phyloP scores from a whole-genome alignment of 2,113 vertebrate species.

The Psettodes erumei region DNA sequence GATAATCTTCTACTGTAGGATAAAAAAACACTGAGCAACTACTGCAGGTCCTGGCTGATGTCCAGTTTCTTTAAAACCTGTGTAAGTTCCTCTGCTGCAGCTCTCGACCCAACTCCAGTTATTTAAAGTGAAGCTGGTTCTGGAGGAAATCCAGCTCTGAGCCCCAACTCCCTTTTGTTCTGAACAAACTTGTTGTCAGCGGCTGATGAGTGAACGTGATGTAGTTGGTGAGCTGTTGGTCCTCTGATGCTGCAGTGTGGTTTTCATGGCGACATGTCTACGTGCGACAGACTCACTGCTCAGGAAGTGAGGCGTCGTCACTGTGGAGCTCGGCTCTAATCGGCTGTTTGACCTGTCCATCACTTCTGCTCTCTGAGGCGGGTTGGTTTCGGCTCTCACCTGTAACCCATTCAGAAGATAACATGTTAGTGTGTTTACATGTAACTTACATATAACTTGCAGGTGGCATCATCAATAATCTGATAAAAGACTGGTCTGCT shows the following conservation, averaged over 20 bases:
- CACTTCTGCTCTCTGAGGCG: neutral
- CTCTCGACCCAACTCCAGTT: neutral
- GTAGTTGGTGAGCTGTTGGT: neutral
- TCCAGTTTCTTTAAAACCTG: no score
- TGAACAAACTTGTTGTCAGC: no score
- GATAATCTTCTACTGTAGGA: no score
- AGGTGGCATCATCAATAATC: neutral
- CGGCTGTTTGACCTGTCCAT: slow-evolving; percentile 51
- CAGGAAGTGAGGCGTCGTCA: slow-evolving; percentile 32
- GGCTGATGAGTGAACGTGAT: no score
- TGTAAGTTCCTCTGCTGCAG: neutral
- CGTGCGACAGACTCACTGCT: slow-evolving; percentile 63
- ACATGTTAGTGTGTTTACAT: neutral
- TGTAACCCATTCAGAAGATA: slow-evolving; percentile 31
- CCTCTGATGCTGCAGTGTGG: neutral
- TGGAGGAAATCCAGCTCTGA: no score
- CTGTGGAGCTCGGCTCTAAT: slow-evolving; percentile 47
- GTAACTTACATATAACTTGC: neutral
- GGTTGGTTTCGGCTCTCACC: slow-evolving; percentile 14
- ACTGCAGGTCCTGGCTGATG: no score
- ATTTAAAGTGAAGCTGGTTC: neutral
- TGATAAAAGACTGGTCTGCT: no score
- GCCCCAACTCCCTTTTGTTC: no score
- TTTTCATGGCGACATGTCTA: neutral
- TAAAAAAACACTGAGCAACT: no score